These are phyloP conservation scores for Polyommatus icarus DNA, from an alignment of 2,888 invertebrate genomes.

Conservation along the genomic window DNA sequence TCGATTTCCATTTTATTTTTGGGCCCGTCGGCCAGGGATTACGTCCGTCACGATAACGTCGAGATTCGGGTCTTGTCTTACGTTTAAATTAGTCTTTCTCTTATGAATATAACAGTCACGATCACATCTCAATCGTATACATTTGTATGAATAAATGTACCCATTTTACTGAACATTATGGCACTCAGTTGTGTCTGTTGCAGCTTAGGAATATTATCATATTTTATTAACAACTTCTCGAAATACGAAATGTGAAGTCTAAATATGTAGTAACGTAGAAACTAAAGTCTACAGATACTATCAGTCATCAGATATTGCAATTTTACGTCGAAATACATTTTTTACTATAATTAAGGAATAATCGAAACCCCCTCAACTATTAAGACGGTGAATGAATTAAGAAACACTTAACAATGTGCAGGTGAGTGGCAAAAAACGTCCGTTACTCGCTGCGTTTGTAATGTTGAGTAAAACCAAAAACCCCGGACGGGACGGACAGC, in stretches of 20 bases:
- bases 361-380: slow-evolving; percentile 1
- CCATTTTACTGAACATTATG: neutral
- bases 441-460: slow-evolving; percentile 74
- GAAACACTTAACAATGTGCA: slow-evolving; percentile 26
- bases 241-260: no score
- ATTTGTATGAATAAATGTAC: neutral
- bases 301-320: neutral
- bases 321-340: neutral
- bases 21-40: slow-evolving; percentile 39
- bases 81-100: neutral
- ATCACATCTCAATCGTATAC: neutral
- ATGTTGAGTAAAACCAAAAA: slow-evolving; percentile 69
- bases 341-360: slow-evolving; percentile 12
- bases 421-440: slow-evolving; percentile 54
- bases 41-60: slow-evolving; percentile 34
- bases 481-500: slow-evolving; percentile 49
- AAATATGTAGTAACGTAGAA: no score
- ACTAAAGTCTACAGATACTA: neutral
- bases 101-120: slow-evolving; percentile 6
- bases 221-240: no score
- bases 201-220: no score
- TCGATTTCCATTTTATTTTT: slow-evolving; percentile 59
- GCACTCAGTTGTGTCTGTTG: no score
- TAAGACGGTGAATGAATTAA: slow-evolving; percentile 25
- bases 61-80: slow-evolving; percentile 21